phyloP scores from a whole-genome alignment of 2,888 invertebrate genomes.

The Silvanus unidentatus region DNA sequence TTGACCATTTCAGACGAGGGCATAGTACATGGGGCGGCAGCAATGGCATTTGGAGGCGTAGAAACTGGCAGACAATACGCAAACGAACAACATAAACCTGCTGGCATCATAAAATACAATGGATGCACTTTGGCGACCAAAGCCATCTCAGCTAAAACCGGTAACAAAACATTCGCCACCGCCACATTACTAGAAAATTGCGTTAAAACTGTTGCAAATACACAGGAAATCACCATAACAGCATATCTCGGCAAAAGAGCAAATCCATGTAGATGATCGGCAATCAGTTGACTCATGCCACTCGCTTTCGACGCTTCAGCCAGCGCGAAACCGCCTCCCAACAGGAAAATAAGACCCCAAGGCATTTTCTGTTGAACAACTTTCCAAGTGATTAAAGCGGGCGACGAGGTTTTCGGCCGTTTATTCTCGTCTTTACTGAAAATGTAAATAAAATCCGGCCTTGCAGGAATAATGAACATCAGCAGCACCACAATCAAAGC shows the following conservation, averaged over 20 bases:
- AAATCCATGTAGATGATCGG: conserved; percentile 62
- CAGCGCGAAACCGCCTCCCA: conserved; percentile 88
- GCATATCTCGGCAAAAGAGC: conserved; percentile 56
- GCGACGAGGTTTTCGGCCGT: conserved; percentile 58
- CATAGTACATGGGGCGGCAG: conserved; percentile 76
- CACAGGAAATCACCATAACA: conserved; percentile 68
- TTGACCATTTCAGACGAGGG: conserved; percentile 72
- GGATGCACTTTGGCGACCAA: conserved; percentile 64
- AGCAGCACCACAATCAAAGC: conserved; percentile 78
- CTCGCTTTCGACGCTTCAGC: conserved; percentile 80
- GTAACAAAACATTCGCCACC: conserved; percentile 80
- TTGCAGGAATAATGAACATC: conserved; percentile 78
- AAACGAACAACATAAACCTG: conserved; percentile 83
- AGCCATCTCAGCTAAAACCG: conserved; percentile 76
- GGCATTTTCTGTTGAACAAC: conserved; percentile 79
- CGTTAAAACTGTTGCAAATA: conserved; percentile 75
- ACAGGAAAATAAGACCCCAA: conserved; percentile 82
- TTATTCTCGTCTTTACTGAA: conserved; percentile 55
- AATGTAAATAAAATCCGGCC: conserved; percentile 67
- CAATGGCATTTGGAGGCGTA: conserved; percentile 92
- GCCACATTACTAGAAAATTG: conserved; percentile 90
- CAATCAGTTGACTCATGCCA: conserved; percentile 71
- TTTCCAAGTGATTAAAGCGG: conserved; percentile 77
- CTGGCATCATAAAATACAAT: conserved; percentile 83
- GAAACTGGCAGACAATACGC: conserved; percentile 92